Conservation (phyloP, 2,113 vertebrate species). For the Cepphus grylle region DNA sequence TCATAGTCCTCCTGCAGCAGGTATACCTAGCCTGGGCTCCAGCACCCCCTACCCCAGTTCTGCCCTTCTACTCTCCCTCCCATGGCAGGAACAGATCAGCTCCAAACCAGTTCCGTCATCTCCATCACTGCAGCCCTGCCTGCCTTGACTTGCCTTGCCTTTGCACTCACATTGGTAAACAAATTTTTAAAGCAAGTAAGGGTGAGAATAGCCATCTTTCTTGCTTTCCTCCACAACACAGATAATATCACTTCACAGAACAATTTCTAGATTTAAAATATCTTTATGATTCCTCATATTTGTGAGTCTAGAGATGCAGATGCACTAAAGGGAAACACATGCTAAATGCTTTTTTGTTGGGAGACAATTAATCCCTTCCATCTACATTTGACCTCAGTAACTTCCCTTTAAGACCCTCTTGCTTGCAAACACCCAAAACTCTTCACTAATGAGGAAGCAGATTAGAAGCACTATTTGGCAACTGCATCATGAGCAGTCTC, state of each 20-base stretch:
- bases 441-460: not conserved
- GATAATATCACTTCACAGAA: not conserved
- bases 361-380: too few species aligned
- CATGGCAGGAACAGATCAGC: not conserved
- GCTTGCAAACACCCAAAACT: not conserved
- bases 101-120: not conserved
- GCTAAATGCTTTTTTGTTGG: not conserved
- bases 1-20: not conserved
- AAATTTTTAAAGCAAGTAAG: not conserved
- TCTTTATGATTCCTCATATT: not conserved
- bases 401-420: not conserved
- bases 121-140: not conserved
- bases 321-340: not conserved
- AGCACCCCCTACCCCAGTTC: not conserved
- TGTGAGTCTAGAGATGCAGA: not conserved
- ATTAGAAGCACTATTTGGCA: not conserved
- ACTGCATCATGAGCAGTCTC: not conserved
- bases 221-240: not conserved
- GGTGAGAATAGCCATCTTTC: not conserved
- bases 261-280: not conserved
- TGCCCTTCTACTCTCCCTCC: not conserved
- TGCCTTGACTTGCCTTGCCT: not conserved
- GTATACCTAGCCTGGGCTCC: rapidly evolving
- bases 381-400: not conserved
- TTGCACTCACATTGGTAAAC: not conserved